These are phyloP conservation scores for Platycheirus albimanus DNA, from an alignment of 2,888 invertebrate genomes.

Conservation along the genomic window DNA sequence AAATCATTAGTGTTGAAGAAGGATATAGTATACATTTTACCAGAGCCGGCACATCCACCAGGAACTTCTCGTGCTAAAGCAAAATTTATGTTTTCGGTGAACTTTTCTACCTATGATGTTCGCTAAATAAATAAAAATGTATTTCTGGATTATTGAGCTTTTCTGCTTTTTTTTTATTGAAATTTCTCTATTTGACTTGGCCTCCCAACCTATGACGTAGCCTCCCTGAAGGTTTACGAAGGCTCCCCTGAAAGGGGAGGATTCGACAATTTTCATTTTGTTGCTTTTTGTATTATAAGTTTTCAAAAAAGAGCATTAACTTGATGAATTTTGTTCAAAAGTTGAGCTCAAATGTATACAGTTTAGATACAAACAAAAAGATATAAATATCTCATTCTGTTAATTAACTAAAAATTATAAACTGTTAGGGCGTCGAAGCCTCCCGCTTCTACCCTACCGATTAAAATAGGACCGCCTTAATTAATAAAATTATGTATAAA, in stretches of 20 bases:
- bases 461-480: too few relatives aligned
- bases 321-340: neutral
- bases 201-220: neutral
- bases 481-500: too few relatives aligned
- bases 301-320: neutral
- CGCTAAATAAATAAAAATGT: neutral
- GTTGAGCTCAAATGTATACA: neutral
- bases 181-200: neutral
- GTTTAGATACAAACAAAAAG: neutral
- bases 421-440: constrained; percentile 1
- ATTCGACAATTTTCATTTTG: neutral
- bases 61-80: neutral
- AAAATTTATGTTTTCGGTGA: neutral
- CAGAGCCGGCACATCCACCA: too few relatives aligned
- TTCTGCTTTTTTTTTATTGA: neutral
- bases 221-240: neutral
- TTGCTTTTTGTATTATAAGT: too few relatives aligned
- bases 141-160: too few relatives aligned
- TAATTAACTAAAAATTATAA: neutral
- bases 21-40: too few relatives aligned
- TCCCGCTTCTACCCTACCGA: neutral
- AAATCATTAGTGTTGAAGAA: neutral
- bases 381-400: neutral
- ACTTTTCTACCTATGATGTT: neutral
- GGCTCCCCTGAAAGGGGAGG: neutral